Base-by-base conservation (phyloP, 2,888 invertebrate species). In the Epistrophe grossulariae region DNA sequence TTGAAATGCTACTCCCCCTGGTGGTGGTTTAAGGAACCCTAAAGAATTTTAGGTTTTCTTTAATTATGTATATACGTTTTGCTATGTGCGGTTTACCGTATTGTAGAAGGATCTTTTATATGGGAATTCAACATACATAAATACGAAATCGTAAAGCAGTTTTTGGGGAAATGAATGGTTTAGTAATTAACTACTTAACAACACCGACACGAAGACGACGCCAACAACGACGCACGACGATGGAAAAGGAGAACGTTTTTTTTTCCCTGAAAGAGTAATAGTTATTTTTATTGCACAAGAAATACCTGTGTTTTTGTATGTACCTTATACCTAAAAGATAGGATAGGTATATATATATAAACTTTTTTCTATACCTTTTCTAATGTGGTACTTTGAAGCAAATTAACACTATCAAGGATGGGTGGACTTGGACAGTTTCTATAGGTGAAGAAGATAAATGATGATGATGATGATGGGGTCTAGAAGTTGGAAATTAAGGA, bases 131-230 rank as follows among this genome's bases (percentile, higher is more conserved):
- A 4, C 57, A 57, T 1, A 31, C 31, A 6, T 31, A 8, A 3
- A 50, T 50, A 17, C 19, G 5, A 50, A 50, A 50, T 50, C 17
- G 13, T 40, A 24, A 66, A 35, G 24, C 24, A 70, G n/a, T 70
- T 50, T 70, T 55, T 40, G 40, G 40, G 55, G 11, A 40, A 43
- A 50, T 17, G 45, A 78, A 82, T 72, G 50, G 66, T 50, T 48
- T 35, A n/a, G 72, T 78, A 77, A 78, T 82, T 78, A 78, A 78
- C 78, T 79, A 68, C 68, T 83, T 83, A 77, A 70, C 66, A 45
- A 77, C 55, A 55, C 24, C 52, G 38, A 59, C 0, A 35, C 35
- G 35, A 9, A n/a, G n/a, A n/a, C 31, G 57, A 31, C 38, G 24
- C 2, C 24, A 24, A 24, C 24, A 3, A 24, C 24, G 17, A 35